A percentile compares a stretch with the other conserved stretches of the same genome.
phyloP scores from a whole-genome alignment of 1,140 invertebrate genomes.

The Berghia stephanieae region DNA sequence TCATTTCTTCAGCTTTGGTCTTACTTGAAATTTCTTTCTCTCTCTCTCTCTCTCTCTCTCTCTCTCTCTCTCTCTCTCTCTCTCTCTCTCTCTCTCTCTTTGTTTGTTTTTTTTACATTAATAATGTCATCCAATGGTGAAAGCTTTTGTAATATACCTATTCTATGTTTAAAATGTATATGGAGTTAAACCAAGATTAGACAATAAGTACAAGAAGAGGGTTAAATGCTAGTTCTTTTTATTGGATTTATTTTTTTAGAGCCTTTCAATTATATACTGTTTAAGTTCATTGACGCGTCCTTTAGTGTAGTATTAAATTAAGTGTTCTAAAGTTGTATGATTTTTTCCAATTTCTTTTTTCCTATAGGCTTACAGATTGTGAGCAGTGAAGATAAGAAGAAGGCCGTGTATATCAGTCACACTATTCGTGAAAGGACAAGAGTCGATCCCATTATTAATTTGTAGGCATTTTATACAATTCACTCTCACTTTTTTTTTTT shows the following conservation, averaged over 20 bases:
- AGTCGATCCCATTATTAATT: slow-evolving; percentile 8
- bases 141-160: neutral
- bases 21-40: neutral
- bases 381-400: neutral
- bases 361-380: neutral
- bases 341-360: too few species aligned
- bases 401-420: slow-evolving; percentile 15
- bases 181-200: neutral
- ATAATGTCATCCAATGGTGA: neutral
- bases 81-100: neutral
- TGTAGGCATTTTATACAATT: slow-evolving; percentile 23
- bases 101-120: neutral
- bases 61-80: neutral
- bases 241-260: neutral
- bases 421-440: slow-evolving; percentile 8
- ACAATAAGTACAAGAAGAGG: neutral
- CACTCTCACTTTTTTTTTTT: too few species aligned
- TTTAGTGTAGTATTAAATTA: too few species aligned
- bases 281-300: too few species aligned
- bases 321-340: too few species aligned
- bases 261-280: neutral
- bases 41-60: neutral
- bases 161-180: neutral
- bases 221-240: neutral
- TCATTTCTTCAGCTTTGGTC: too few species aligned